Base-by-base conservation (phyloP, 2,113 vertebrate genomes). In the Danio rerio region DNA sequence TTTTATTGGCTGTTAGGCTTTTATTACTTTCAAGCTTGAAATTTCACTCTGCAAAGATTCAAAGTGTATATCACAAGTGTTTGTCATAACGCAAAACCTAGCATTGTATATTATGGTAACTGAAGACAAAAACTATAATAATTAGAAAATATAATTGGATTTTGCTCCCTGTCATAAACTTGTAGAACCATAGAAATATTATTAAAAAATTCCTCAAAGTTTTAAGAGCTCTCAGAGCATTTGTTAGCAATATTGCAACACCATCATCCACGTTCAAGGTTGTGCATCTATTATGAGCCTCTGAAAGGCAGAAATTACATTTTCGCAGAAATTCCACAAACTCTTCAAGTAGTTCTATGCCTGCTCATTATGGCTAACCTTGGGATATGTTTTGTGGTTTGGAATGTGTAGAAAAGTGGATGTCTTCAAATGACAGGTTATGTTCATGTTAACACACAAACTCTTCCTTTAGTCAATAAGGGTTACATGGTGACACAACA, bases 401-500 rank as follows among this genome's bases (percentile, higher is more conserved):
- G 21, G 47, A 78, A 53, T 79, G 76, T 47, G 52, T 78, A 78
- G 76, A 66, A 78, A 65, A 78, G 9, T 18, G 21, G 21, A 65
- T 53, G 61, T 66, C 61, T 47, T 78, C 49, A 12, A 45, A 42
- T 15, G 61, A 55, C 15, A 53, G 21, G 15, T 11, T 63, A 78
- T 15, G 55, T 20, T 59, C 72, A 10, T 58, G 56, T 76, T 65
- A 78, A 78, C 56, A 62, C 59, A 52, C 16, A n/a, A 21, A 11
- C 16, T 53, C 16, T 15, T 15, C 8, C 31, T 61, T 18, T n/a
- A 42, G 10, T 80, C 31, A 40, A 62, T 45, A 81, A 65, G 83
- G 49, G 7, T 52, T 84, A 90, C 81, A 87, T 92, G 94, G 94
- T 88, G 92, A 92, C 92, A 73, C 89, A 90, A 89, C 89, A 68